phyloP scores from a whole-genome alignment of 2,888 invertebrate species.

The Chrysotoxum bicinctum region DNA sequence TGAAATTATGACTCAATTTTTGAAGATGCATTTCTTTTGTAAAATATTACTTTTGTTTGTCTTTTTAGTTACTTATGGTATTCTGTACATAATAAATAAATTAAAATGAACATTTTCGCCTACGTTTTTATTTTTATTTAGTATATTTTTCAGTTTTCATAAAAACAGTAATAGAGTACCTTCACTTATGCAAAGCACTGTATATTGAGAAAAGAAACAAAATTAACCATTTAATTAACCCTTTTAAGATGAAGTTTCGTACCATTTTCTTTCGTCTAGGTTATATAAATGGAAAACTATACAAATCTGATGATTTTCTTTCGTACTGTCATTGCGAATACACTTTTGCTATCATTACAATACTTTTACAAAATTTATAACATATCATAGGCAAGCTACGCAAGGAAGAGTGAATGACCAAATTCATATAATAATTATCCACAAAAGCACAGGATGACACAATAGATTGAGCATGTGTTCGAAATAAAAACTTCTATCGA shows the following conservation, averaged over 20 bases:
- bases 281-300: conserved; percentile 6
- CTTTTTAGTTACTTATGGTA: too few relatives aligned
- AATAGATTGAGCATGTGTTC: conserved; percentile 16
- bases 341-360: not conserved
- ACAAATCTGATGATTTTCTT: not conserved
- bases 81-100: too few relatives aligned
- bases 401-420: not conserved
- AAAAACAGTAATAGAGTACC: too few relatives aligned
- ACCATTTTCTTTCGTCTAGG: not conserved
- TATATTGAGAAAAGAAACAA: too few relatives aligned
- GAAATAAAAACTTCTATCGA: conserved; percentile 20
- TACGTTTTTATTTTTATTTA: too few relatives aligned
- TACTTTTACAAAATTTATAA: not conserved
- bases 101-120: too few relatives aligned
- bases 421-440: not conserved
- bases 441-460: not conserved
- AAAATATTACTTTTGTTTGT: too few relatives aligned
- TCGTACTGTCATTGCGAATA: not conserved
- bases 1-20: too few relatives aligned
- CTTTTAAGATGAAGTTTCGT: not conserved
- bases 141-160: too few relatives aligned
- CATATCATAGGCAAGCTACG: not conserved
- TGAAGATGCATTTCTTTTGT: too few relatives aligned
- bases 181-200: too few relatives aligned
- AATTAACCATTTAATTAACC: too few relatives aligned